Percentiles rank a stretch among this genome's conserved stretches.
Evolutionary conservation across 2,113 vertebrate species (phyloP).

Genomic region (Amblyopsis rosae): DNA sequence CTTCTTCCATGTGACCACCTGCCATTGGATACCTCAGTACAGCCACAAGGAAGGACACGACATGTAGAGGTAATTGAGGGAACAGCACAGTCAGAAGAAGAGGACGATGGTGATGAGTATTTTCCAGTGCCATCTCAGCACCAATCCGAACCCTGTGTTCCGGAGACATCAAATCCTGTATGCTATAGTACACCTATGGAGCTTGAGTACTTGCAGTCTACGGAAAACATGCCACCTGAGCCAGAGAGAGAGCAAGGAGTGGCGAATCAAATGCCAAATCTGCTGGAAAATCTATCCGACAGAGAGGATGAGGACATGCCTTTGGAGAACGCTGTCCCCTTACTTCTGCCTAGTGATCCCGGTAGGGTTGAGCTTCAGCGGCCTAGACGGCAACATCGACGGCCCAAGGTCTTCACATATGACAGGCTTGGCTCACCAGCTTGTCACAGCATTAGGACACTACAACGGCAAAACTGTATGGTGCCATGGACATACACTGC

Average conservation of each 20-base stretch:
- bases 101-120: background rate
- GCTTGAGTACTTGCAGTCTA: background rate
- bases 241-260: background rate
- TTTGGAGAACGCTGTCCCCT: background rate
- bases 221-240: background rate
- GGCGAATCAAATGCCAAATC: background rate
- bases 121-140: conserved; percentile 1
- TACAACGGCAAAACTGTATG: background rate
- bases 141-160: background rate
- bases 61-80: background rate
- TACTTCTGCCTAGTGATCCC: background rate
- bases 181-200: background rate
- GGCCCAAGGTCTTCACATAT: conserved; percentile 12
- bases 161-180: background rate
- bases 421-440: background rate
- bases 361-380: background rate
- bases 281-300: background rate
- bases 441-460: conserved; percentile 2
- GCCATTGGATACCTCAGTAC: too few species aligned
- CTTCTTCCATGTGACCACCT: too few species aligned
- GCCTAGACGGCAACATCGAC: background rate
- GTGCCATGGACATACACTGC: conserved; percentile 10
- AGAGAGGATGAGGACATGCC: background rate
- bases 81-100: background rate
- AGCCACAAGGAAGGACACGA: too few species aligned